Evolutionary conservation across 2,113 vertebrate species (phyloP).

Genomic region (Pituophis catenifer): DNA sequence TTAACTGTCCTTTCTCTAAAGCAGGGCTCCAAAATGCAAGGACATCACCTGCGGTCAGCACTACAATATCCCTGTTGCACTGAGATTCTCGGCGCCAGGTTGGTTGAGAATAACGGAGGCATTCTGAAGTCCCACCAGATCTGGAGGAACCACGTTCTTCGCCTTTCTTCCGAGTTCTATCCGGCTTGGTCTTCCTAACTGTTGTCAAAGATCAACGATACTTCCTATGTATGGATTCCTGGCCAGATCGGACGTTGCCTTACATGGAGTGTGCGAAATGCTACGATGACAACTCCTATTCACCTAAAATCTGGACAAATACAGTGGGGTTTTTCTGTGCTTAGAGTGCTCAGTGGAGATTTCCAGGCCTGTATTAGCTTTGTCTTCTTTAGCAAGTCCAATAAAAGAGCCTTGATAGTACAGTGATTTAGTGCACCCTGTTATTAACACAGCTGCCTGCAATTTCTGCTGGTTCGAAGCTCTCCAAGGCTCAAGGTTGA

Average conservation of each 20-base stretch:
- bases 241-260: not conserved
- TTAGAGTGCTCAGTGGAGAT: not conserved
- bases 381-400: slow-evolving; percentile 4
- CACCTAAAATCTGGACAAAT: not conserved
- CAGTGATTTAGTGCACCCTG: too few relatives aligned
- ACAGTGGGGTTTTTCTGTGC: slow-evolving; percentile 9
- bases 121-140: not conserved
- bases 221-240: not conserved
- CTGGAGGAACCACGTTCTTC: too few relatives aligned
- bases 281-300: slow-evolving; percentile 23
- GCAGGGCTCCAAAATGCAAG: not conserved
- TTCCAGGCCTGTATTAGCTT: slow-evolving; percentile 6
- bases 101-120: not conserved
- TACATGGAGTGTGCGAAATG: not conserved
- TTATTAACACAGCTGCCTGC: too few relatives aligned
- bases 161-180: not conserved
- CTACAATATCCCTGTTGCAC: not conserved
- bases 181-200: too few relatives aligned
- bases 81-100: too few relatives aligned
- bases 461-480: too few relatives aligned
- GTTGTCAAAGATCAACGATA: not conserved
- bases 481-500: too few relatives aligned
- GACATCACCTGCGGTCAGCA: too few relatives aligned
- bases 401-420: not conserved
- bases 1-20: not conserved